phyloP scores from a whole-genome alignment of 1,140 invertebrate genomes.

The Platyscapa corneri region DNA sequence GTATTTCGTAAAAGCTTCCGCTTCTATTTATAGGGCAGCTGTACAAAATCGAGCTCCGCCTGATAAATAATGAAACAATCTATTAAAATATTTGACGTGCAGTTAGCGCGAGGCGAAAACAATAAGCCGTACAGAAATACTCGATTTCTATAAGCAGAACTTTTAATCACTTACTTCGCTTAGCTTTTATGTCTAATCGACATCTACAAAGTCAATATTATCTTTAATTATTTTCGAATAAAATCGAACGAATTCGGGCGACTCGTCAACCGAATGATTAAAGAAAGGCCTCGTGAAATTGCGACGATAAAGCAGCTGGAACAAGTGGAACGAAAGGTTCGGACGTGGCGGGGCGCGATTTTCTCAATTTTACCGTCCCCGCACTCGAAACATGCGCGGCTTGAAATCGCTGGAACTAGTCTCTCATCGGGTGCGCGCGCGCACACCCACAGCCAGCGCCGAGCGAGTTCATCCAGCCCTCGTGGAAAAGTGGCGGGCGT shows the following conservation, averaged over 20 bases:
- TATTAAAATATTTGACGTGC: too few species aligned
- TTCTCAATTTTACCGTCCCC: slow-evolving; percentile 3
- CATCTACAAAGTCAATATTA: not conserved
- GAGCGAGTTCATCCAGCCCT: slow-evolving; percentile 5
- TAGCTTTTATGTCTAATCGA: not conserved
- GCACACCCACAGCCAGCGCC: not conserved
- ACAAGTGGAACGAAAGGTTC: not conserved
- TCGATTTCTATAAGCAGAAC: not conserved
- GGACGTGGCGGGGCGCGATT: too few species aligned
- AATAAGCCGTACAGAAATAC: not conserved
- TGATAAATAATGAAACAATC: too few species aligned
- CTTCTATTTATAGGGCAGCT: not conserved
- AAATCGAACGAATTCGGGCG: not conserved
- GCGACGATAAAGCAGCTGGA: not conserved
- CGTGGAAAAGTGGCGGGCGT: slow-evolving; percentile 22
- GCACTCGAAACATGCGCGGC: not conserved
- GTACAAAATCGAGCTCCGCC: too few species aligned
- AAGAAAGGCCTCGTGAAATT: not conserved
- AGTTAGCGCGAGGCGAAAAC: not conserved
- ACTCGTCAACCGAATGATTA: not conserved
- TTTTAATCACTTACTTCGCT: not conserved
- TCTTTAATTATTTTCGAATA: not conserved
- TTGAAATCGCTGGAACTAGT: not conserved
- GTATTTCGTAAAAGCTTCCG: not conserved
- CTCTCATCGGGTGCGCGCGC: not conserved